phyloP scores from a whole-genome alignment of 2,888 invertebrate genomes.

The Metallyticus violacea region DNA sequence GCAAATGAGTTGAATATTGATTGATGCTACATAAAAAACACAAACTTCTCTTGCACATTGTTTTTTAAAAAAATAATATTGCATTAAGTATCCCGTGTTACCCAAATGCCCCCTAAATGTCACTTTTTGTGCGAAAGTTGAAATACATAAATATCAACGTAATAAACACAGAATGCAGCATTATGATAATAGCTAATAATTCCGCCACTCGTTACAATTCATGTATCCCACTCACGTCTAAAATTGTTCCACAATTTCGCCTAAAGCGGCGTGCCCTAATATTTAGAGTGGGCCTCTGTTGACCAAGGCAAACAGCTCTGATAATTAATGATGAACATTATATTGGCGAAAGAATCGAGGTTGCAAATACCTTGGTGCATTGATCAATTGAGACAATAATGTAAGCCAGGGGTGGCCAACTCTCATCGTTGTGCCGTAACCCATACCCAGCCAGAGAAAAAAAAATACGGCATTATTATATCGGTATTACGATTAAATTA shows the following conservation, averaged over 20 bases:
- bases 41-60: too few species aligned
- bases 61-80: too few species aligned
- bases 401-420: neutral
- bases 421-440: neutral
- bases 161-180: neutral
- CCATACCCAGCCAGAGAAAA: too few species aligned
- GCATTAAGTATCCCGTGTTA: too few species aligned
- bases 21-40: too few species aligned
- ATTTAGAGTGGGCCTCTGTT: neutral
- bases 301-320: neutral
- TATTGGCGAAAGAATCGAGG: neutral
- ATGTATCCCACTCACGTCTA: neutral
- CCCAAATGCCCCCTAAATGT: too few species aligned
- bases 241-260: neutral
- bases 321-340: neutral
- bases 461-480: too few species aligned
- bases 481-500: too few species aligned
- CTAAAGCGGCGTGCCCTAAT: neutral
- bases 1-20: too few species aligned
- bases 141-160: too few species aligned
- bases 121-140: too few species aligned
- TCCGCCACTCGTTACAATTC: neutral
- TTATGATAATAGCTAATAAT: neutral
- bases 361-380: neutral
- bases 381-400: neutral